Base-by-base conservation (phyloP, 37 sponge, comb jelly and placozoan species). In the Ianthella basta region DNA sequence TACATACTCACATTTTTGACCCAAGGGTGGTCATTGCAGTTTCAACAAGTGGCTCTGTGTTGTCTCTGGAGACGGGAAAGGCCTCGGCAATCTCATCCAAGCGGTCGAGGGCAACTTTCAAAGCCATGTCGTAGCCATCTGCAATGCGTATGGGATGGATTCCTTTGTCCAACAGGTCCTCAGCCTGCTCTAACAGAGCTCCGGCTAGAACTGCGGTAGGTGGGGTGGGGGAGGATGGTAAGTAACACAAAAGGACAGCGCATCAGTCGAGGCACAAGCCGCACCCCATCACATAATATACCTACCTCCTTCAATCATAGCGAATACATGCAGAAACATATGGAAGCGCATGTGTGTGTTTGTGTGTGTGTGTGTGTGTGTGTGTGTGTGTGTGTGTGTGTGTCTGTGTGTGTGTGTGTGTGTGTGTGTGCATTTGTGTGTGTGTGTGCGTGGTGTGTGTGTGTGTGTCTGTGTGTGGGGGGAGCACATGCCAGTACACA, bases 21-120 rank as follows among this genome's bases (percentile, higher is more conserved):
- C 99, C 97, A 3, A 98, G 92, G 4, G 99, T 94, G 12, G 99
- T 98, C 92, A 98, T 89, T 79, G 99, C 99, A 15, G 95, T 94
- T 73, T 94, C 87, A 18, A 98, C 82, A 30, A 98, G 93, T n/a
- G 91, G 87, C 60, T 98, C 97, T 27, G 38, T 88, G 72, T 94
- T 80, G 44, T 89, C 83, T n/a, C 54, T 41, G 55, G 89, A 86
- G 19, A 96, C 90, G 39, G 93, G 96, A 66, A 90, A 96, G 32
- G 64, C 56, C 20, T 98, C 99, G 21, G 89, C 79, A 36, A 98
- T 96, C 67, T 88, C 56, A 37, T 96, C 93, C 55, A 98, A 81
- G 32, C 85, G 75, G 25, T 92, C 84, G 20, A 96, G 81, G 38
- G 99, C 94, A 23, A 96, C 80, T 33, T 86, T 80, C 16, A 94